Conservation (phyloP, 2,113 vertebrate species). For the Proterorhinus semilunaris region DNA sequence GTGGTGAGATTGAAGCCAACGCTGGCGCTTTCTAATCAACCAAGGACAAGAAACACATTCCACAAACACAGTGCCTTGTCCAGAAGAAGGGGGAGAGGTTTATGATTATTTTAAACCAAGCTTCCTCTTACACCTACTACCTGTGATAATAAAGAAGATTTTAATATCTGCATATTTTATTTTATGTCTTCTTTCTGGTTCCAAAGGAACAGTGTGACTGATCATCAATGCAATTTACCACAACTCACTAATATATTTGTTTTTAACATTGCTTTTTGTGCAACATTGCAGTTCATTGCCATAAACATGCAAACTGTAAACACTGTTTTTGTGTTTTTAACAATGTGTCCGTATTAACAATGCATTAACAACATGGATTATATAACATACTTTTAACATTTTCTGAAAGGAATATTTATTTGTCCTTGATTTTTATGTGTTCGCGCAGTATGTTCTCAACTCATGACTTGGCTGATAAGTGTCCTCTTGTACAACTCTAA, state of each 20-base stretch:
- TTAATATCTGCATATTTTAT: neutral
- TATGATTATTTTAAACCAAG: neutral
- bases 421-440: slow-evolving; percentile 16
- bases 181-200: neutral
- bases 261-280: neutral
- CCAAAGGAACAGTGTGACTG: neutral
- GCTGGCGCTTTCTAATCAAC: neutral
- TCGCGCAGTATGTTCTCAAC: neutral
- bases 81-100: neutral
- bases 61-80: slow-evolving; percentile 20
- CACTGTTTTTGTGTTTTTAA: neutral
- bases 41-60: slow-evolving; percentile 12
- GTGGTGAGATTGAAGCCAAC: neutral
- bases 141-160: neutral
- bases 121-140: neutral
- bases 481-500: neutral
- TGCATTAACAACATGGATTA: neutral
- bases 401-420: slow-evolving; percentile 31
- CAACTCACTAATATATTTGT: neutral
- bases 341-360: neutral
- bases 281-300: neutral
- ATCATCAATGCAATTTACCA: neutral
- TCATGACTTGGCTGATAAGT: neutral
- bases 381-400: slow-evolving; percentile 10
- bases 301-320: neutral